These are phyloP conservation scores for Volucella bombylans DNA, from an alignment of 2,888 invertebrate species.

Conservation along the genomic window DNA sequence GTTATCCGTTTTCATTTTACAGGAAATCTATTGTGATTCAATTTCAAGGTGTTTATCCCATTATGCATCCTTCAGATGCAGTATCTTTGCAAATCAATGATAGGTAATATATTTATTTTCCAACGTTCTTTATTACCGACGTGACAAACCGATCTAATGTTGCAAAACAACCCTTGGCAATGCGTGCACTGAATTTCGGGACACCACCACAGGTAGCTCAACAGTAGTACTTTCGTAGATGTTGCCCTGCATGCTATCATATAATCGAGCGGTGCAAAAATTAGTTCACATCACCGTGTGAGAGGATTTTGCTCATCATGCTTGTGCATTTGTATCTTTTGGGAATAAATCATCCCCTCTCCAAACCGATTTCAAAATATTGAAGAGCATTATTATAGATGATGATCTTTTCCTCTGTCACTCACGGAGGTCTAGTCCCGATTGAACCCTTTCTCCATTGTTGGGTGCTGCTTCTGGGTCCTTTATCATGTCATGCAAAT, in stretches of 20 bases:
- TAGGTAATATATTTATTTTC: constrained; percentile 73
- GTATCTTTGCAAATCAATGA: constrained; percentile 71
- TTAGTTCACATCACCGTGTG: constrained; percentile 69
- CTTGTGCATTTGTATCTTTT: constrained; percentile 57
- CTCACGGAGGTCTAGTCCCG: constrained; percentile 62
- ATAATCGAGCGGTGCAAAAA: constrained; percentile 55
- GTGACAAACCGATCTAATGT: constrained; percentile 73
- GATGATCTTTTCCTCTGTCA: constrained; percentile 72
- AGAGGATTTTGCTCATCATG: constrained; percentile 41
- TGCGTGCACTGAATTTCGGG: constrained; percentile 21
- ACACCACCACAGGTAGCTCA: constrained; percentile 67
- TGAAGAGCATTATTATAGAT: constrained; percentile 73
- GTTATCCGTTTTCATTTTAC: neutral
- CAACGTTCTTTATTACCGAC: constrained; percentile 72
- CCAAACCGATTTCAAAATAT: constrained; percentile 57
- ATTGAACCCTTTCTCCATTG: constrained; percentile 65
- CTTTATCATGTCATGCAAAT: constrained; percentile 70
- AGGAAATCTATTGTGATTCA: constrained; percentile 64
- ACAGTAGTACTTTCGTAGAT: constrained; percentile 21
- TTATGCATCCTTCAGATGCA: constrained; percentile 77
- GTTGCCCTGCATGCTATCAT: too few species aligned
- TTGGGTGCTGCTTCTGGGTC: constrained; percentile 10
- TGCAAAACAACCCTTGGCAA: constrained; percentile 67
- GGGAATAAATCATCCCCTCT: constrained; percentile 65
- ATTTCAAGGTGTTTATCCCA: constrained; percentile 79